Base-by-base conservation (phyloP, 1,140 invertebrate genomes). In the Drosophila parabipectinata region DNA sequence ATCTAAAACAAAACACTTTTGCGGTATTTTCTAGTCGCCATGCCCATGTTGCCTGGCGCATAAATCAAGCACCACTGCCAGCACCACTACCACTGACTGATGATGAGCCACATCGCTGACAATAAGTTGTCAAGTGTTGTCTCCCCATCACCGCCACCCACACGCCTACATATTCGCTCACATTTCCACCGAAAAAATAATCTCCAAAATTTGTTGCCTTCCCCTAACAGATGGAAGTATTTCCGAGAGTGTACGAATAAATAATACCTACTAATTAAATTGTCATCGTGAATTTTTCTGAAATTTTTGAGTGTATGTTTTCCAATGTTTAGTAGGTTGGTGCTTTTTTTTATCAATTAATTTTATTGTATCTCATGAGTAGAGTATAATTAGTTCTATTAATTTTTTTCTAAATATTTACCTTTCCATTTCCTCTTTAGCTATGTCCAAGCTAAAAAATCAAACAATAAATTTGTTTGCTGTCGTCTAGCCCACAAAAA, bases 1-100 rank as follows among this genome's bases (percentile, higher is more conserved):
- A 85, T 85, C 82, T 85, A 75, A 87, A 82, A 82, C 82, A 82
- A 85, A 85, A 85, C 71, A 87, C 82, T 85, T 82, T 83, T 68
- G 47, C 52, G 34, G 57, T 55, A 61, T 73, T 74, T 63, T 44
- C 73, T 55, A 41, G 61, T 58, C 50, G 24, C 51, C 56, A 37
- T 26, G 50, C 51, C 56, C 72, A 81, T 69, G 67, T 50, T 69
- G 58, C 41, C 57, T 54, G 41, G 45, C 34, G 63, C 80, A 84
- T 84, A 84, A 84, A 84, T 84, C 82, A 85, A 56, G 47, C 66
- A 57, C 30, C 41, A 69, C 44, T 48, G 48, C 44, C 66, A 37
- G 41, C 50, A 68, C 30, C 62, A 55, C 50, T 48, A 32, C 45
- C 47, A 59, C 57, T 50, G 60, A 57, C 72, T 34, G 45, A 51